Evolutionary conservation across 2,113 vertebrate genomes (phyloP), one percentile per base, ranked within the genome.

Genomic region (Sorex araneus): DNA sequence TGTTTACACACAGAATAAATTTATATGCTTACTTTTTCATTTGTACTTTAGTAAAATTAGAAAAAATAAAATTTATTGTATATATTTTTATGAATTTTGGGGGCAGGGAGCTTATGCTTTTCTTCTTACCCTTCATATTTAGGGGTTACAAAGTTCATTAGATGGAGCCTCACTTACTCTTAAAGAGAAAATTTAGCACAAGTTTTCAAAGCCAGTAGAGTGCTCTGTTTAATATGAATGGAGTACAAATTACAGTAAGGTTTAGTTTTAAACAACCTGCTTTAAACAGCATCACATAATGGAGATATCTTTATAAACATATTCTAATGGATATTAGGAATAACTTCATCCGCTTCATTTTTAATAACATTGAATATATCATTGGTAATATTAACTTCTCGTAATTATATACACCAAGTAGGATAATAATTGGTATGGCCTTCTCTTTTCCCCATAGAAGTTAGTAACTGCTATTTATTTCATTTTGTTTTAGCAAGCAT

Each of bases 31-130:
- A 66, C 11, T 92, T 96, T 97, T 87, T 94, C 75, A 85, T 43
- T 25, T 84, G 19, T 78, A 91, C 12, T 92, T 97, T 96, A 34
- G 80, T 93, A 71, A 96, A 97, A 96, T 5, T 71, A 90, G 50
- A 43, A 95, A 57, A 95, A 2, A n/a, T n/a, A 88, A 32, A 8
- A 79, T 79, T 84, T 92, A 64, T 64, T 87, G 67, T 79, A 73
- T 83, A 3, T 40, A 43, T 89, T 60, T 36, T 90, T 87, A 36
- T 69, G 45, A 63, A 64, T 71, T 47, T 18, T 60, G 71, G 27
- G 27, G 45, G 28, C 3, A 11, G 43, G 78, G 45, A 3, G 6
- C 36, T 86, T 87, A 32, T 28, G 7, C 69, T 87, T 3, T 84
- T 86, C 80, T 71, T 63, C 60, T 73, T 71, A 81, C 74, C 94